phyloP scores from a whole-genome alignment of 1,140 invertebrate species.

The Babylonia areolata region DNA sequence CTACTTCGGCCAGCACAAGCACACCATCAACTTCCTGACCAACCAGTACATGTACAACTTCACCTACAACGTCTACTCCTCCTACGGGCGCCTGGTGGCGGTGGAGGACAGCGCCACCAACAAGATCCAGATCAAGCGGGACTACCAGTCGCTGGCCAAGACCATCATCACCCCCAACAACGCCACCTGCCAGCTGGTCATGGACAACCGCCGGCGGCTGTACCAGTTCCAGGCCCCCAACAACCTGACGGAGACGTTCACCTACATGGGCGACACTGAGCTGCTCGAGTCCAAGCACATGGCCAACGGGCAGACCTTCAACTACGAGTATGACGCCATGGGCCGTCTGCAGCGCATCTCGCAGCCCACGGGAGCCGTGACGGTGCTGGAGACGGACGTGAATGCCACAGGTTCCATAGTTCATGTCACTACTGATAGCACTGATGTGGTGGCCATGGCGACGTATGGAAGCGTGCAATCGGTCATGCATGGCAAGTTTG shows the following conservation, averaged over 20 bases:
- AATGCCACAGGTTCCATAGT: constrained; percentile 74
- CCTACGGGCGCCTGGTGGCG: constrained; percentile 93
- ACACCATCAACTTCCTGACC: constrained; percentile 94
- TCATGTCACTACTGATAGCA: constrained; percentile 71
- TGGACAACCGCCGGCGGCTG: constrained; percentile 89
- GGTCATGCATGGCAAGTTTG: constrained; percentile 74
- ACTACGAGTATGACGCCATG: constrained; percentile 92
- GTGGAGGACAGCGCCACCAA: constrained; percentile 96
- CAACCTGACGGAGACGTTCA: constrained; percentile 94
- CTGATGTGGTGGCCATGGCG: constrained; percentile 71
- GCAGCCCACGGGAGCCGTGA: constrained; percentile 91
- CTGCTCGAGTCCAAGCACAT: constrained; percentile 81
- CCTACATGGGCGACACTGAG: constrained; percentile 92
- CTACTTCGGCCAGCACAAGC: constrained; percentile 94
- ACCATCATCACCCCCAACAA: constrained; percentile 96
- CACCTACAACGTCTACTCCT: constrained; percentile 96
- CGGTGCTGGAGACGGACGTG: constrained; percentile 81
- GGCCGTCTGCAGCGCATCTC: constrained; percentile 89
- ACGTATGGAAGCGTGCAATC: constrained; percentile 75
- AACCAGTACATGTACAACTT: constrained; percentile 94
- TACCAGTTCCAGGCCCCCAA: constrained; percentile 92
- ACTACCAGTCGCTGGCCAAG: constrained; percentile 83
- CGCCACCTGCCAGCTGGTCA: constrained; percentile 91
- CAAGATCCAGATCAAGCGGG: constrained; percentile 87
- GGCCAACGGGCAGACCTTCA: constrained; percentile 91